Conservation (phyloP, 2,888 invertebrate genomes). For the Dromius quadrimaculatus region DNA sequence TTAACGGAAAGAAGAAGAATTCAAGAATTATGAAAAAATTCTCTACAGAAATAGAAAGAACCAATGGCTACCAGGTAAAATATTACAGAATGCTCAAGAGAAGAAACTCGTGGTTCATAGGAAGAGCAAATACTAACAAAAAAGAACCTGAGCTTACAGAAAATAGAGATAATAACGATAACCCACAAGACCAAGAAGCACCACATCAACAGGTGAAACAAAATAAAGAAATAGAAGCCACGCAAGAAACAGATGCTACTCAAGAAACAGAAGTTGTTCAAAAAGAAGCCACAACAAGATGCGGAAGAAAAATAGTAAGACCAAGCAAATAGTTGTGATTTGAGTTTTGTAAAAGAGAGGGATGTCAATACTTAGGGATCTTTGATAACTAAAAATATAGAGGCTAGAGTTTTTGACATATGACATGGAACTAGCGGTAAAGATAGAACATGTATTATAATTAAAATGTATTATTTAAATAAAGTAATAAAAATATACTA, state of each 20-base stretch:
- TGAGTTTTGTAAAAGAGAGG: background rate
- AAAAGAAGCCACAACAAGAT: background rate
- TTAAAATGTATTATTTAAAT: too few relatives aligned
- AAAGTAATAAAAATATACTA: too few relatives aligned
- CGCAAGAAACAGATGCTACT: background rate
- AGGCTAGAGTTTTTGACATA: too few relatives aligned
- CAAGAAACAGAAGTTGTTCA: background rate
- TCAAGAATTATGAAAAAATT: slow-evolving; percentile 9
- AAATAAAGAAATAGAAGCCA: background rate
- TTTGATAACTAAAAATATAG: background rate
- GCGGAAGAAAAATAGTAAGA: background rate
- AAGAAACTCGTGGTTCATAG: slow-evolving; percentile 34
- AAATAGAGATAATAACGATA: background rate
- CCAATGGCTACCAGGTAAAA: slow-evolving; percentile 20
- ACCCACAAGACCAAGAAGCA: background rate
- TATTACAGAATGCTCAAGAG: slow-evolving; percentile 12
- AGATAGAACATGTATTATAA: too few relatives aligned
- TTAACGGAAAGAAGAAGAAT: slow-evolving; percentile 11
- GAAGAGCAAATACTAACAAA: background rate
- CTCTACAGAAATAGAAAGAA: slow-evolving; percentile 19
- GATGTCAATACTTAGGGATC: background rate
- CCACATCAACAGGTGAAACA: background rate
- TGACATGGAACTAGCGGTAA: too few relatives aligned
- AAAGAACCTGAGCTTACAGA: background rate
- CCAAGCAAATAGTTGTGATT: background rate